A percentile compares a stretch with the other conserved stretches of the same genome.
phyloP scores from a whole-genome alignment of 2,113 vertebrate genomes.

The Myotis brandtii region DNA sequence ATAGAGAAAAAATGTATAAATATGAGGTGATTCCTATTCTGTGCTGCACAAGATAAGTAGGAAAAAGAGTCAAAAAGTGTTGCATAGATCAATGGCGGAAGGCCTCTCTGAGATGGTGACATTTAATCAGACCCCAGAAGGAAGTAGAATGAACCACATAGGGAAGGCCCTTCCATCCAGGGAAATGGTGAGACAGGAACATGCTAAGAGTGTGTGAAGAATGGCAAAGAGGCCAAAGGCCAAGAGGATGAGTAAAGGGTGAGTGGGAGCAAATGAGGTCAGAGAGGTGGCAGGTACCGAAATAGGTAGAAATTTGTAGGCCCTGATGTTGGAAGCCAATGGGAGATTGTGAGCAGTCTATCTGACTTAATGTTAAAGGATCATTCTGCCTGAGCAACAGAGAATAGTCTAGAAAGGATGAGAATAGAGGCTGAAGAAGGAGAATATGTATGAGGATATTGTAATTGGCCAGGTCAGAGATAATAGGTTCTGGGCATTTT shows the following conservation, averaged over 20 bases:
- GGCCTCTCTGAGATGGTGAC: neutral
- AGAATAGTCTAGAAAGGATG: neutral
- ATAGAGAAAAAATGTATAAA: neutral
- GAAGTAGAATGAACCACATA: neutral
- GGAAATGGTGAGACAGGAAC: neutral
- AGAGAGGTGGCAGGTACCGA: neutral
- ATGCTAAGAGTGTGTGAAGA: neutral
- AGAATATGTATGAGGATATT: neutral
- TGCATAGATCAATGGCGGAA: neutral
- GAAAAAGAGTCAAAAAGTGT: neutral
- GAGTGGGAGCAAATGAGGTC: neutral
- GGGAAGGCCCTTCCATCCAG: neutral
- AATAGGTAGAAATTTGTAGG: neutral
- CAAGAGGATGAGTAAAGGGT: neutral
- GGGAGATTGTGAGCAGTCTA: neutral
- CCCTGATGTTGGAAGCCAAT: neutral
- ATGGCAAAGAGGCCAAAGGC: neutral
- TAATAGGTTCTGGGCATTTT: neutral
- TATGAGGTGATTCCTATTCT: neutral
- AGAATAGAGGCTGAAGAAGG: neutral
- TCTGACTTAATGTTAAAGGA: neutral
- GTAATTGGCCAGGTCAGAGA: neutral
- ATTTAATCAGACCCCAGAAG: neutral
- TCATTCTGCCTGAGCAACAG: neutral
- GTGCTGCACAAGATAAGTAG: neutral